phyloP scores from a whole-genome alignment of 2,113 vertebrate species.

The Tachysurus vachellii region DNA sequence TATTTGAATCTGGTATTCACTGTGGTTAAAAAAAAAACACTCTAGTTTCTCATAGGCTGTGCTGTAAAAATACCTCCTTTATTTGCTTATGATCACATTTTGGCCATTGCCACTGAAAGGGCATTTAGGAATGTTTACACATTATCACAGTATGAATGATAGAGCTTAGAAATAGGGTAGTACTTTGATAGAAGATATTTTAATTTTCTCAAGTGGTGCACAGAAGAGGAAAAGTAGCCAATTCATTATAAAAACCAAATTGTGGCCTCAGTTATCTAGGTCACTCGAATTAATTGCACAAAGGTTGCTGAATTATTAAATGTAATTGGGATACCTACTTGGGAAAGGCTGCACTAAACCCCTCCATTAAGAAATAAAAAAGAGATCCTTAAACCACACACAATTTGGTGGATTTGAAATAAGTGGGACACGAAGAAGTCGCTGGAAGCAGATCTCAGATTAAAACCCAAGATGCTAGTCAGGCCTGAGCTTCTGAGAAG shows the following conservation, averaged over 20 bases:
- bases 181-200: slow-evolving; percentile 34
- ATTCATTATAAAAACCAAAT: slow-evolving; percentile 63
- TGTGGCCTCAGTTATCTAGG: slow-evolving; percentile 63
- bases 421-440: slow-evolving; percentile 36
- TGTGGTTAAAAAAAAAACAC: not conserved
- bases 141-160: not conserved
- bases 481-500: not conserved
- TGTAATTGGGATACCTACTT: slow-evolving; percentile 68
- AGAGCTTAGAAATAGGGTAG: not conserved
- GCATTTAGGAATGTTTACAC: slow-evolving; percentile 10
- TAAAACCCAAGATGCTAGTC: slow-evolving; percentile 14
- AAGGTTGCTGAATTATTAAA: slow-evolving; percentile 73
- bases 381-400: slow-evolving; percentile 47
- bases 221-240: slow-evolving; percentile 49
- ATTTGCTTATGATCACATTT: slow-evolving; percentile 6
- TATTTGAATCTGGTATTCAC: slow-evolving; percentile 6
- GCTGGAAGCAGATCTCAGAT: not conserved
- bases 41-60: not conserved
- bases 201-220: slow-evolving; percentile 54
- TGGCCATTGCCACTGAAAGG: not conserved
- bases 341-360: slow-evolving; percentile 60
- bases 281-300: slow-evolving; percentile 69
- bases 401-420: slow-evolving; percentile 33
- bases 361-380: slow-evolving; percentile 45
- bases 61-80: not conserved